These are phyloP conservation scores for Cheilosia pagana DNA, from an alignment of 2,888 invertebrate genomes.

Conservation along the genomic window DNA sequence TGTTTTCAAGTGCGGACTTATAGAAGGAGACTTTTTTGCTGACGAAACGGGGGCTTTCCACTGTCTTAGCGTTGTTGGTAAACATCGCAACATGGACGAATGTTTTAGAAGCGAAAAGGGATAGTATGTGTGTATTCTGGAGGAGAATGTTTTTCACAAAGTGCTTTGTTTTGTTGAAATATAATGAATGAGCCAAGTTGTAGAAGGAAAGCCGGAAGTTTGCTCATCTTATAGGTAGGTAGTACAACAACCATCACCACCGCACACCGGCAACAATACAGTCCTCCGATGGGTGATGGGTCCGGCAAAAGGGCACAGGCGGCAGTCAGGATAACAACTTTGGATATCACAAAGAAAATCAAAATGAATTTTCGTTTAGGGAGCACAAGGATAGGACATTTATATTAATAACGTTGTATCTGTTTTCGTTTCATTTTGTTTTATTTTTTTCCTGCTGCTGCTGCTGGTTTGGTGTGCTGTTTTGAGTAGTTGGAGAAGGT, in stretches of 20 bases:
- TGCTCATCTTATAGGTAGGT: conserved; percentile 43
- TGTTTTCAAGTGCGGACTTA: conserved; percentile 59
- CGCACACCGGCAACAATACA: conserved; percentile 6
- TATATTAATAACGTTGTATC: conserved; percentile 62
- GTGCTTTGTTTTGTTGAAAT: conserved; percentile 61
- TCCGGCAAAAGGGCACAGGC: conserved; percentile 43
- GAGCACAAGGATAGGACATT: conserved; percentile 32
- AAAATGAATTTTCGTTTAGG: conserved; percentile 65
- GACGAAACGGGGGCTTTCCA: background rate
- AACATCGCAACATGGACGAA: conserved; percentile 21
- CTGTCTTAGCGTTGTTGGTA: conserved; percentile 29
- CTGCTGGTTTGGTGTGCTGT: background rate
- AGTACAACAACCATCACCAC: background rate
- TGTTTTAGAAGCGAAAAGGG: conserved; percentile 26
- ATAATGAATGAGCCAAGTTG: conserved; percentile 49
- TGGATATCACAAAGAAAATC: conserved; percentile 61
- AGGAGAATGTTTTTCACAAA: conserved; percentile 42
- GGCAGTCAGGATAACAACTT: conserved; percentile 50
- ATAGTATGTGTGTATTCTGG: background rate
- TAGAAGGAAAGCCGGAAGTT: conserved; percentile 59
- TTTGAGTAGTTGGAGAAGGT: background rate
- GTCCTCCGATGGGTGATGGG: background rate
- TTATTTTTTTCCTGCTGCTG: background rate
- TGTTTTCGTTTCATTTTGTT: conserved; percentile 27
- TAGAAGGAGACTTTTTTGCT: background rate